Evolutionary conservation across 1,140 invertebrate species (phyloP).

Genomic region (Whitmania pigra): DNA sequence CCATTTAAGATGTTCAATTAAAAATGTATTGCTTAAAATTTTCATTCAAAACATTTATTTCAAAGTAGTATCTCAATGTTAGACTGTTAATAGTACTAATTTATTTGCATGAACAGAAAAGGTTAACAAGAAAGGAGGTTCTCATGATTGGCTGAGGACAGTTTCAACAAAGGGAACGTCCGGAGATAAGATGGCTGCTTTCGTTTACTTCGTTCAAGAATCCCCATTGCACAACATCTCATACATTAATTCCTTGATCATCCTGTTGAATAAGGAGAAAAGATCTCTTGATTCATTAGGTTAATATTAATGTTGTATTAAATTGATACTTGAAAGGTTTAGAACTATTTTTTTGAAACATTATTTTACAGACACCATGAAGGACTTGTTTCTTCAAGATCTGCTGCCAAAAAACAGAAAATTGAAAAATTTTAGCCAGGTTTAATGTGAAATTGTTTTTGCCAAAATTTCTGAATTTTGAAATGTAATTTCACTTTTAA

Average conservation of each 20-base stretch:
- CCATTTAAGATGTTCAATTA: neutral
- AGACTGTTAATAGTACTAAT: too few relatives aligned
- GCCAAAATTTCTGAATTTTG: neutral
- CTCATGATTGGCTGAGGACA: conserved; percentile 59
- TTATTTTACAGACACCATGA: conserved; percentile 50
- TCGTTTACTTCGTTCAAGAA: conserved; percentile 67
- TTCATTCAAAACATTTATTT: too few relatives aligned
- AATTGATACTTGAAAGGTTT: conserved; percentile 21
- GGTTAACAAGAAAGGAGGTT: too few relatives aligned
- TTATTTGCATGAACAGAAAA: too few relatives aligned
- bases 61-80: neutral
- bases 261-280: conserved; percentile 67
- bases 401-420: conserved; percentile 60
- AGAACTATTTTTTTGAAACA: too few relatives aligned
- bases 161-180: conserved; percentile 65
- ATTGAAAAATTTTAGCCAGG: conserved; percentile 56
- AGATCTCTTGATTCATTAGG: conserved; percentile 56
- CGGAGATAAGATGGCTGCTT: conserved; percentile 71
- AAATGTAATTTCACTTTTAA: neutral
- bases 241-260: conserved; percentile 57
- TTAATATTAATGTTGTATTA: conserved; percentile 23
- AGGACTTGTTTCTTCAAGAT: conserved; percentile 63
- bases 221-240: conserved; percentile 65
- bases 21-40: too few relatives aligned
- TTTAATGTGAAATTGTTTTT: conserved; percentile 25